Percentiles rank a stretch among this genome's conserved stretches.
Evolutionary conservation across 2,113 vertebrate genomes (phyloP).

Genomic region (Odontophorus gujanensis): DNA sequence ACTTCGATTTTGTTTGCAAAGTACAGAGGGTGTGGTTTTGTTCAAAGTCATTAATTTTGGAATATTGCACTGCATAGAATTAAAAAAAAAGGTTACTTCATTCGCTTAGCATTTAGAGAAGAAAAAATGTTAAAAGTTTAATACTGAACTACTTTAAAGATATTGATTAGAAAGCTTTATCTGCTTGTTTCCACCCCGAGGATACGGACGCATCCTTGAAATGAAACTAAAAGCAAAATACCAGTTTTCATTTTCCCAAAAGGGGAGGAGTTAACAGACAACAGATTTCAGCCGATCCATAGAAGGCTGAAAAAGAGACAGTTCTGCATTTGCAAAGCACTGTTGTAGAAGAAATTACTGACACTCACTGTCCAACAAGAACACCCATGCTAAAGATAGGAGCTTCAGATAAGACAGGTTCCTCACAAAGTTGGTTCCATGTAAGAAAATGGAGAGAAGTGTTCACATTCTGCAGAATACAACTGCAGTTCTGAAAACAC

Average conservation of each 20-base stretch:
- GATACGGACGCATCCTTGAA: fast-evolving
- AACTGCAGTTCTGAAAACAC: background rate
- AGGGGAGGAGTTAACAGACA: background rate
- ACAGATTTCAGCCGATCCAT: background rate
- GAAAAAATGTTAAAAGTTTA: background rate
- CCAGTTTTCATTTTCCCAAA: background rate
- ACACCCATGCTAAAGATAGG: background rate
- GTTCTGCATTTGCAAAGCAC: background rate
- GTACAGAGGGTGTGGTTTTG: fast-evolving
- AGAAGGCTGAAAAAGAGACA: background rate
- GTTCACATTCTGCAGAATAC: fast-evolving
- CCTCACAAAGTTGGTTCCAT: background rate
- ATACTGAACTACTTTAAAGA: background rate
- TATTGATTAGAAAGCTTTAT: background rate
- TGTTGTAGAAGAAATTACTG: background rate
- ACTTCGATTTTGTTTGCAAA: background rate
- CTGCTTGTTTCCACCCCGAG: background rate
- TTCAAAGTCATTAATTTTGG: fast-evolving
- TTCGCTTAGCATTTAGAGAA: background rate
- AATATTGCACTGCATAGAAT: background rate
- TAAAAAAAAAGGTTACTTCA: background rate
- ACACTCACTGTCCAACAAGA: background rate
- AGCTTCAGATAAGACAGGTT: background rate
- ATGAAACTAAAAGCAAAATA: background rate
- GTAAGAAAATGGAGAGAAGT: background rate